These are phyloP conservation scores for Hydropsyche betteni DNA, from an alignment of 2,888 invertebrate genomes.

Conservation along the genomic window DNA sequence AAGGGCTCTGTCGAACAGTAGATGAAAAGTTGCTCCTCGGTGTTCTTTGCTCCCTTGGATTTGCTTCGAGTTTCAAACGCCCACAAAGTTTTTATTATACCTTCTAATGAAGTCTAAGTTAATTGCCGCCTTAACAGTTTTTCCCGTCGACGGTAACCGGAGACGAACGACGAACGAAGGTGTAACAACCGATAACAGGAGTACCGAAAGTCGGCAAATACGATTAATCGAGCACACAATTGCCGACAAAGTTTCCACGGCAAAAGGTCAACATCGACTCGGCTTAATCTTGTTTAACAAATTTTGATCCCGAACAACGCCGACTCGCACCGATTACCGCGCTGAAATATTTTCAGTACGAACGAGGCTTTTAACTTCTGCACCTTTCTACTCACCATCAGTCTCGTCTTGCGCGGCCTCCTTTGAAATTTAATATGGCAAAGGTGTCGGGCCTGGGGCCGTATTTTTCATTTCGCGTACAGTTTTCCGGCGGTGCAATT, in stretches of 20 bases:
- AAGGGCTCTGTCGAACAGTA: no score
- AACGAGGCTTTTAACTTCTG: no score
- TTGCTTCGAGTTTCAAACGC: slow-evolving; percentile 30
- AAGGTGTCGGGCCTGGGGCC: not conserved
- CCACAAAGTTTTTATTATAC: slow-evolving; percentile 50
- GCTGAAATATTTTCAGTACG: not conserved
- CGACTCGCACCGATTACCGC: no score
- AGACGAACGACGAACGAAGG: slow-evolving; percentile 23
- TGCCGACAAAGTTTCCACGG: slow-evolving; percentile 41
- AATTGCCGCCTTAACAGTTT: slow-evolving; percentile 51
- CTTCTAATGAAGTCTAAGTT: slow-evolving; percentile 51
- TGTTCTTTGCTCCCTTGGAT: slow-evolving; percentile 15
- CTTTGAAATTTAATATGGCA: no score
- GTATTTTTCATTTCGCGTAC: slow-evolving; percentile 25
- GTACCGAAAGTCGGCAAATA: slow-evolving; percentile 35
- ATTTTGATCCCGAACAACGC: not conserved
- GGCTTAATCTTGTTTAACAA: slow-evolving; percentile 13
- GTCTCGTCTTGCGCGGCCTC: no score
- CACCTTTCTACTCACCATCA: no score
- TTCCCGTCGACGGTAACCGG: slow-evolving; percentile 37
- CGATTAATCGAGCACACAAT: slow-evolving; percentile 49
- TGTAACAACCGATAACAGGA: slow-evolving; percentile 44
- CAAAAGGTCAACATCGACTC: slow-evolving; percentile 5
- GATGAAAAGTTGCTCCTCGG: slow-evolving; percentile 21
- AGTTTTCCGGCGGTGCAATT: slow-evolving; percentile 4